Evolutionary conservation across 1,140 invertebrate species (phyloP), one percentile per base, ranked within the genome.

Genomic region (Hylyphantes graminicola): DNA sequence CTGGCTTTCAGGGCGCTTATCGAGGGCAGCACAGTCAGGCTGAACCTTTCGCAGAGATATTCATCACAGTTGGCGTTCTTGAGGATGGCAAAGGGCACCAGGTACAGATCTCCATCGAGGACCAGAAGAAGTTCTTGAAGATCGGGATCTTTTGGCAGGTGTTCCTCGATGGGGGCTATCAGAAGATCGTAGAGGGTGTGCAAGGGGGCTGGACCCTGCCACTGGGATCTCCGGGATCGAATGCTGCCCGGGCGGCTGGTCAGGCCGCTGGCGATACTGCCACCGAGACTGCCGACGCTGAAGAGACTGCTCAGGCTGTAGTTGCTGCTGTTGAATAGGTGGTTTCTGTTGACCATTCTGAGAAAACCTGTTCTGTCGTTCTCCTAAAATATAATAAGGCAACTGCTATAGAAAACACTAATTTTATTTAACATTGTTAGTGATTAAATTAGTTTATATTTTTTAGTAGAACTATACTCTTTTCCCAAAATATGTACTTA

Each of bases 91-190:
- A 97, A 96, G 5, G 97, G 97, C 59, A 97, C 95, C 35, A 98
- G 91, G 89, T 96, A 97, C 1, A 98, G 91, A 70, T 96, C 95
- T 50, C 95, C 95, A 88, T 98, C 96, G 6, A 98, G 92, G 2
- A 97, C 96, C 63, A 98, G 90, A 76, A 97, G 93, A 0, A 98
- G 88, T 88, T 98, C 96, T 55, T 92, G 91, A 7, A 92, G 90
- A 59, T 86, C 87, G 2, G 92, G 93, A n/a, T 87, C 87, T 53
- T 86, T 84, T 11, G 87, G 87, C 67, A 98, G 89, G 11, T 94
- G 91, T 86, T 98, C 96, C 90, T 98, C 96, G 89, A 98, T 96
- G 0, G 97, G 97, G n/a, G 94, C 94, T 68, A 98, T 91, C 8
- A 98, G 92, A 85, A 98, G 91, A 87, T 97, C 94, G 88, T 98